Base-by-base conservation (phyloP, 1,140 invertebrate species). In the Bilobella aurantiaca region DNA sequence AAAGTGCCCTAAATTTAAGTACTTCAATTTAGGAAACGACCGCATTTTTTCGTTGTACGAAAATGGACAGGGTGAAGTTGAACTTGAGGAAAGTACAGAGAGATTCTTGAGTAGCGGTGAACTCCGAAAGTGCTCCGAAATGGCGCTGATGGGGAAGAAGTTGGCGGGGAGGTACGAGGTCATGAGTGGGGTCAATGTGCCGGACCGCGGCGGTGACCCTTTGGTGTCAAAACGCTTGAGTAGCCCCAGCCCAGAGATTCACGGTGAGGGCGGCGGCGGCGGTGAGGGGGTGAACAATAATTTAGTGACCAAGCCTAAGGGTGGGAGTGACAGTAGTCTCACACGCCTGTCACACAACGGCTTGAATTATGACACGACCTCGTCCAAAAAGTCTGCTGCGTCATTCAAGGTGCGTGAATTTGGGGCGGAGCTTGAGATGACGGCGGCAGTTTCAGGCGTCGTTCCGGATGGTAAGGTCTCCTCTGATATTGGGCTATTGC, bases 381-480 rank as follows among this genome's bases (percentile, higher is more conserved):
- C 21, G 14, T 16, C 23, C 3, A 37, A 47, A 25, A 46, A 47
- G 25, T 23, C 30, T 18, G 25, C 32, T 5, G 5, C 58, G 25
- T 3, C 8, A 14, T 53, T 53, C 2, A 68, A 68, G 60, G 42
- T 64, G 31, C 61, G 64, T 25, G 70, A 72, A 21, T 68, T 66
- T 27, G 72, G 72, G 29, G 34, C 69, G 29, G 73, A 70, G 18
- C 71, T 74, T 37, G 74, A 74, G 65, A 71, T 74, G 73, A 74
- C 73, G 42, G 74, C 74, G 1, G 69, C 72, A 21, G 69, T 69
- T 27, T 69, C 73, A 46, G 74, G 74, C 42, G 74, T 74, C 12
- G 74, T 74, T 18, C 72, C 74, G 56, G 72, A 73, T 65, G 73
- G 73, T 74, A 66, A 64, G 59, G n/a, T n/a, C n/a, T n/a, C n/a